Base-by-base conservation (phyloP, 2,888 invertebrate genomes). In the Spodoptera picta region DNA sequence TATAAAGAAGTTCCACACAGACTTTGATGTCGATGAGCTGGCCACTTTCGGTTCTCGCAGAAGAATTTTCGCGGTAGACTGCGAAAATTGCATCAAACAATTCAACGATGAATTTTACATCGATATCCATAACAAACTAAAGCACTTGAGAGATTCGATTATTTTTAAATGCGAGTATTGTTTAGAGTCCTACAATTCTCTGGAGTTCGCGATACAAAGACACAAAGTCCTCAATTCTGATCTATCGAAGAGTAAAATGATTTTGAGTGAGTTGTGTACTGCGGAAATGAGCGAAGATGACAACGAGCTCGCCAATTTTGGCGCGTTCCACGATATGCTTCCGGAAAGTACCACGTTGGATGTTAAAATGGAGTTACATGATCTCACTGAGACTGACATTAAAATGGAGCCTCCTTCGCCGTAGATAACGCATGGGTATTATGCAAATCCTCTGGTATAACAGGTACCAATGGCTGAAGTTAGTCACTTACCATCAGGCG, bases 241-340 rank as follows among this genome's bases (percentile, higher is more conserved):
- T 23, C 57, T 69, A 0, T 65, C 56, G 1, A 88, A 85, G 14
- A 82, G 83, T 1, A 90, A 91, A 62, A 83, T 90, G 80, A 88
- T 92, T 4, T 59, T 93, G 11, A 93, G 93, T 36, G 93, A 93
- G 46, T 65, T 93, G 0, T 93, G 93, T 60, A 92, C 91, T 0
- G 76, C 92, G 0, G 90, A 92, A 52, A 92, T 93, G 92, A 92
- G 92, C 45, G 92, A 89, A 0, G 88, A 86, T 0, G 90, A 90
- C 4, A 70, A 69, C 0, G 73, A 76, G 0, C 80, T 69, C 27
- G 75, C 79, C 0, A 75, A 83, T 0, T 85, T 85, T 10, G 88
- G 85, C 0, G 77, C 80, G 0, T 12, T 85, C 0, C 83, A 85
- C 2, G 85, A 88, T 10, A 70, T 76, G 27, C 79, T 88, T 75